Evolutionary conservation across 2,888 invertebrate genomes (phyloP).

Genomic region (Sycophila texana): DNA sequence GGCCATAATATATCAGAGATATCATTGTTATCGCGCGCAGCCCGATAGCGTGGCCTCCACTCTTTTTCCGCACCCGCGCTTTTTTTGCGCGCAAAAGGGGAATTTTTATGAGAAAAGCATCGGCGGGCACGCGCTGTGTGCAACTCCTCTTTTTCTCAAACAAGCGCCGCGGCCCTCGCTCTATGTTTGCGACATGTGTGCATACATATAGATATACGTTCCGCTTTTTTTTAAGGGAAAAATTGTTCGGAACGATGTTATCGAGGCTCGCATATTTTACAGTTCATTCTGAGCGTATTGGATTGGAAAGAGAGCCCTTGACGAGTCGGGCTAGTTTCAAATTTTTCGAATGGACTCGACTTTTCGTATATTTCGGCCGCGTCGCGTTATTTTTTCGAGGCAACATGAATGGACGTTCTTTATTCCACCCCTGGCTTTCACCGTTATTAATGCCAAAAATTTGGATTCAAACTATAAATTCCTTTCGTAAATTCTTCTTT

Average conservation of each 20-base stretch:
- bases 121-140: constrained; percentile 51
- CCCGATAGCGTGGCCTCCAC: constrained; percentile 59
- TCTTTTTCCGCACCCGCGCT: background rate
- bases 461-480: no score
- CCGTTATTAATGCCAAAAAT: background rate
- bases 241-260: constrained; percentile 21
- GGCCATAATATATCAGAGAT: constrained; percentile 73
- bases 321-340: background rate
- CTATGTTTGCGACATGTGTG: background rate
- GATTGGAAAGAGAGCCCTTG: background rate
- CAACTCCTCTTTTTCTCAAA: constrained; percentile 1
- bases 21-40: constrained; percentile 71
- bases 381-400: background rate
- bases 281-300: constrained; percentile 40
- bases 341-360: background rate
- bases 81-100: constrained; percentile 65
- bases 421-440: background rate
- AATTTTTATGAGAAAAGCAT: constrained; percentile 74
- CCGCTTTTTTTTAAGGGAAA: background rate
- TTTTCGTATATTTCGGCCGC: background rate
- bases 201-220: background rate
- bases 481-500: no score
- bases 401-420: background rate
- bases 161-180: background rate
- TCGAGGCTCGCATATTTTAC: constrained; percentile 49